A percentile compares a stretch with the other conserved stretches of the same genome.
Evolutionary conservation across 2,113 vertebrate genomes (phyloP).

Genomic region (Megalops atlanticus): DNA sequence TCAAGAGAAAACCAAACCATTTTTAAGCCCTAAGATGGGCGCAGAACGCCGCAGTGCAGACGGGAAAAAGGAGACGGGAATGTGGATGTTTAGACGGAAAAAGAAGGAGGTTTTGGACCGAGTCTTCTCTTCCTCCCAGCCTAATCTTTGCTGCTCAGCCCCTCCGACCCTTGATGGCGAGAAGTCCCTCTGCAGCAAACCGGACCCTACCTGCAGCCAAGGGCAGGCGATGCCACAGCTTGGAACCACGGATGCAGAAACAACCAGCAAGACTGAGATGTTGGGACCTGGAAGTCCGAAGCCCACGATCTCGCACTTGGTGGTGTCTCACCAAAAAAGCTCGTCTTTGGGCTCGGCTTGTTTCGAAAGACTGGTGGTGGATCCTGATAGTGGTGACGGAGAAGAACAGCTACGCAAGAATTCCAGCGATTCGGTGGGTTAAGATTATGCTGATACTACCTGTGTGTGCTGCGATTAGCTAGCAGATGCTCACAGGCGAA

Average conservation of each 20-base stretch:
- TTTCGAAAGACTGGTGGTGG: slow-evolving; percentile 48
- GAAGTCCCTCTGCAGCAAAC: slow-evolving; percentile 44
- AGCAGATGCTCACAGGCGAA: background rate
- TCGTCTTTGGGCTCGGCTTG: slow-evolving; percentile 58
- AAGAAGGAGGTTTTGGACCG: slow-evolving; percentile 74
- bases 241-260: slow-evolving; percentile 47
- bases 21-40: slow-evolving; percentile 61
- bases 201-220: slow-evolving; percentile 31
- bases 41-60: slow-evolving; percentile 66
- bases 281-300: slow-evolving; percentile 36
- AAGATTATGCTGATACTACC: background rate
- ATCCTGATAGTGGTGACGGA: slow-evolving; percentile 6
- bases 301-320: slow-evolving; percentile 56
- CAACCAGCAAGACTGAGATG: slow-evolving; percentile 31
- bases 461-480: background rate
- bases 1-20: slow-evolving; percentile 73
- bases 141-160: slow-evolving; percentile 79
- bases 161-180: slow-evolving; percentile 54
- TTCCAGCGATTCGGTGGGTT: slow-evolving; percentile 30
- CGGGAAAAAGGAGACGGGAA: slow-evolving; percentile 54
- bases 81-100: slow-evolving; percentile 70
- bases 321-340: slow-evolving; percentile 84
- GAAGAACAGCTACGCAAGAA: slow-evolving; percentile 21
- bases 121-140: slow-evolving; percentile 85
- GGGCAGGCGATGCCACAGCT: slow-evolving; percentile 46